Evolutionary conservation across 2,797 vertebrate species (phyloP).

Genomic region (Saxicola maurus): DNA sequence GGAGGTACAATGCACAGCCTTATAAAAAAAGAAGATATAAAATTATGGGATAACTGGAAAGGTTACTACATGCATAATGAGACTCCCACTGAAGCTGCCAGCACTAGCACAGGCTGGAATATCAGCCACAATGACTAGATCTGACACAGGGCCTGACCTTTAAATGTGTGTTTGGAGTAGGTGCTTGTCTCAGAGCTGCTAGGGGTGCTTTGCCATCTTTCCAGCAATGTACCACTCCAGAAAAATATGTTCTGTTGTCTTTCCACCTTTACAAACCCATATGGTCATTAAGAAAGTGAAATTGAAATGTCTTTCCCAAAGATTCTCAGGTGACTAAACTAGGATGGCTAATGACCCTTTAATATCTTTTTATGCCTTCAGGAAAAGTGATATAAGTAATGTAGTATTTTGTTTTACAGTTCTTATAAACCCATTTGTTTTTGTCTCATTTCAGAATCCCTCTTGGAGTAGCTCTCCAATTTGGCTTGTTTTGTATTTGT

Average conservation of each 20-base stretch:
- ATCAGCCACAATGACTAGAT: neutral
- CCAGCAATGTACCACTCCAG: neutral
- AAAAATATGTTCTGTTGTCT: constrained; percentile 16
- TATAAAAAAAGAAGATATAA: neutral
- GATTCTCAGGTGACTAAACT: constrained; percentile 49
- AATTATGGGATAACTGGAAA: neutral
- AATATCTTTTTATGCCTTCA: constrained; percentile 31
- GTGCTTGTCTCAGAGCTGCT: neutral
- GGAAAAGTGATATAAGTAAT: constrained; percentile 31
- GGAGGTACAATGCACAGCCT: neutral
- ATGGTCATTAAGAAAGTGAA: constrained; percentile 7
- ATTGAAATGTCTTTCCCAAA: constrained; percentile 24
- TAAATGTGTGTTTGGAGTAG: neutral
- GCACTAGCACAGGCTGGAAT: neutral
- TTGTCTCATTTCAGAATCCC: constrained; percentile 28
- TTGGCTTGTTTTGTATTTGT: constrained; percentile 39
- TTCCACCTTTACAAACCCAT: neutral
- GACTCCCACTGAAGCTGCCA: neutral
- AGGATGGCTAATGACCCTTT: constrained; percentile 37
- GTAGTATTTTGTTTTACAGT: constrained; percentile 45
- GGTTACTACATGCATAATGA: neutral
- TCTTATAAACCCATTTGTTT: constrained; percentile 24
- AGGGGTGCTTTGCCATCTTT: neutral
- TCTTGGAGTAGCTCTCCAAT: constrained; percentile 13
- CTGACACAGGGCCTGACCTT: neutral